A percentile compares a stretch with the other conserved stretches of the same genome.
phyloP scores from a whole-genome alignment of 2,797 vertebrate species.

The Odontamblyopus lacepedii region DNA sequence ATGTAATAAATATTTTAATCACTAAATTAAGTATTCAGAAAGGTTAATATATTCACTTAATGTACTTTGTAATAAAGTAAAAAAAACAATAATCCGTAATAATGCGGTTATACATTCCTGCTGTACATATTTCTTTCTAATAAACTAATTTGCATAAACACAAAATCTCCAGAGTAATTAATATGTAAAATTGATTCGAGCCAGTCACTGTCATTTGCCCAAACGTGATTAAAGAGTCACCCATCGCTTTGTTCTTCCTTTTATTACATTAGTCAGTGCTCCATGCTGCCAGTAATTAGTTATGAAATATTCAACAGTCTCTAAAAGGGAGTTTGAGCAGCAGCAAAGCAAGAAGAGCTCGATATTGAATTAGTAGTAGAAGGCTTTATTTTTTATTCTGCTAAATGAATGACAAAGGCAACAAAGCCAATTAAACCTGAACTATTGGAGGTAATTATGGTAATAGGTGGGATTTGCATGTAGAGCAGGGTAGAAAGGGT shows the following conservation, averaged over 20 bases:
- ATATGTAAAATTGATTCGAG: constrained; percentile 18
- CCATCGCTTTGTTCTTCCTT: constrained; percentile 20
- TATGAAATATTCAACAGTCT: constrained; percentile 21
- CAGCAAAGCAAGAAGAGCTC: constrained; percentile 15
- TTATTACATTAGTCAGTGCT: not conserved
- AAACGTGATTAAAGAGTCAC: constrained; percentile 26
- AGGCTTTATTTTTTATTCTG: not conserved
- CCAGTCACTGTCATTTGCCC: constrained; percentile 25
- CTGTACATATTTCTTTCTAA: constrained; percentile 36
- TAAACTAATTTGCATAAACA: not conserved
- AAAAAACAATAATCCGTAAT: not conserved
- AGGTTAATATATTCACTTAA: not conserved
- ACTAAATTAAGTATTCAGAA: not conserved
- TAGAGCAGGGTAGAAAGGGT: not conserved
- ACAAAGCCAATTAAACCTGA: not conserved
- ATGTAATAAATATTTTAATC: not conserved
- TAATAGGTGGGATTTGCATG: not conserved
- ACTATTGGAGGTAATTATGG: not conserved
- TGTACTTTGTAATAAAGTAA: not conserved
- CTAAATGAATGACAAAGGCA: constrained; percentile 3
- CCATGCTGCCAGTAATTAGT: constrained; percentile 15
- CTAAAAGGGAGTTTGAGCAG: constrained; percentile 23
- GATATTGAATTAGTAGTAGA: not conserved
- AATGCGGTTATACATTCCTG: constrained; percentile 9
- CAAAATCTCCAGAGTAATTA: constrained; percentile 11